Base-by-base conservation (phyloP, 1,140 invertebrate species). In the Aleiodes sp. region DNA sequence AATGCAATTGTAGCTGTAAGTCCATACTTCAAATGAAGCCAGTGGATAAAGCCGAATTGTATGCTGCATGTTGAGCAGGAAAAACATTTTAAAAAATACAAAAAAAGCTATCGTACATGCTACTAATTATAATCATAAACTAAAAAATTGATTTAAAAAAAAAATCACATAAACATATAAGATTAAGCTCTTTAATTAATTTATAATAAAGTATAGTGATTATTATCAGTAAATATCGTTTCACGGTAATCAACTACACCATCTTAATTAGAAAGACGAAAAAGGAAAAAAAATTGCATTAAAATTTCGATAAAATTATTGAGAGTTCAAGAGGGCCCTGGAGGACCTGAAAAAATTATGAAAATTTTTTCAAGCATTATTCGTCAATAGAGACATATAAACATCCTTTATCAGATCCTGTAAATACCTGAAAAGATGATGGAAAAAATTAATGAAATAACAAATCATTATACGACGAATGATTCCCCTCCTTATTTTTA, bases 191-290 rank as follows among this genome's bases (percentile, higher is more conserved):
- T 84, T 84, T 84, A 83, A 82, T 82, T 82, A 81, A 85, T 85
- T 84, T 84, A 84, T 84, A 83, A 82, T 79, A 80, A 82, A 84
- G 75, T 82, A 82, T 82, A 82, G 81, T 80, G 83, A 84, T 78
- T 77, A 78, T 52, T 52, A 52, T 24, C 19, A 52, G 46, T 52
- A 52, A 43, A 52, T 52, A 52, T 52, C 46, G 46, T 52, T 52
- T 52, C 21, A 52, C 46, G 46, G 46, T 52, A 52, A 52, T 52
- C 46, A 52, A 21, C 46, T 52, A 52, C 46, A 52, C 21, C 46
- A 52, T 26, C 46, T 52, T 52, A 9, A 24, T 16, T 6, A 52
- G 12, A 52, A 24, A 52, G 26, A 46, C n/a, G 8, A n/a, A 8
- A 24, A 2, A 52, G 26, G 16, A 24, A 24, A 24, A 24, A 52